Evolutionary conservation across 2,888 invertebrate species (phyloP), one percentile per base, ranked within the genome.

Genomic region (Prosopocoilus inquinatus): DNA sequence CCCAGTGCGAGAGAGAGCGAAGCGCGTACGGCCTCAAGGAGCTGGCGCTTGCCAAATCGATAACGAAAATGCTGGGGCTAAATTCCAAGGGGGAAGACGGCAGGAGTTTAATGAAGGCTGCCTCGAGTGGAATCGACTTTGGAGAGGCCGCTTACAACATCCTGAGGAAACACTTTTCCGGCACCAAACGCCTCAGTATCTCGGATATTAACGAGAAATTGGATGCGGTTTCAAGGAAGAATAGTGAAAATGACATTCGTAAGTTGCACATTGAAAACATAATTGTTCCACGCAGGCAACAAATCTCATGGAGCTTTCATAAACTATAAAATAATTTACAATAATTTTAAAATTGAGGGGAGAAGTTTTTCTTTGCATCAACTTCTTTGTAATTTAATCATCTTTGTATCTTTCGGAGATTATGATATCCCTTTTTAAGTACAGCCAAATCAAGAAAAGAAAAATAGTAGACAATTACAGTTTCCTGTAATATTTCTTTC

Each of bases 1-100:
- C 96, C 1, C 81, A 84, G 56, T 77, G 85, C 33, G 96, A 96
- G 69, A 84, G 88, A 61, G 87, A 90, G 62, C 82, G 96, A 62
- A 84, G 84, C 36, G 83, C 92, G 0, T 94, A 94, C 76, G 91
- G 94, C 13, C 80, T 96, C 58, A 91, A 93, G 77, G 89, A 91
- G 76, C 80, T 83, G 34, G 84, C 85, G 61, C 80, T 96, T 55
- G 89, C 88, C 0, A 83, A 81, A 64, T 73, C 89, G 34, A 84
- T 93, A 57, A 86, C 90, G n/a, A 84, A 85, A 66, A 86, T 92
- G 47, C 79, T 95, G 47, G 86, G 88, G 55, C 77, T 96, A 43
- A 84, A 86, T 5, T 53, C 53, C 20, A 35, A 50, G 20, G 53
- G 53, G 3, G 53, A 46, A 2, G 50, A 41, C 5, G 41, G 13